Evolutionary conservation across 1,140 invertebrate species (phyloP), one percentile per base, ranked within the genome.

Genomic region (Panagrolaimus sp.): DNA sequence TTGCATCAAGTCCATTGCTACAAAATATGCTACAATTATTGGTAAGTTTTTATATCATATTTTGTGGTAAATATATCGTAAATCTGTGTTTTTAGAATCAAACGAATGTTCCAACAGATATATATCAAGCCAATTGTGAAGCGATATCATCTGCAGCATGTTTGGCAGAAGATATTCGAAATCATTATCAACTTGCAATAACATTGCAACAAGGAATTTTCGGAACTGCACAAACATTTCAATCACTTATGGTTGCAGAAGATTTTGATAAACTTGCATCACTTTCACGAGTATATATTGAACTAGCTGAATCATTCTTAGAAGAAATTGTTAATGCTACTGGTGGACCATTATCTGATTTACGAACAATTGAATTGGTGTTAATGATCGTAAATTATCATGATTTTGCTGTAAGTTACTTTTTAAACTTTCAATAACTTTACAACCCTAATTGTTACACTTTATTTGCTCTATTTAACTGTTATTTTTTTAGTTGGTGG

Each of bases 361-460:
- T 96, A 44, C 90, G 91, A 83, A 88, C 91, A 13, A 85, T 98
- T 65, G 92, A 98, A 82, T 85, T 95, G 76, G 88, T 96, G 42
- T 85, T 98, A 11, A 88, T 90, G 9, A 96, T 94, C 86, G 91
- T 92, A 46, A 92, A 92, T 0, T 93, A 98, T 87, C 92, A 96
- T 84, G 93, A 98, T 84, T 98, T 95, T 86, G 93, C 92, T 84
- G 91, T 91, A 75, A 84, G 76, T 43, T 38, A n/a, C n/a, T n/a
- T n/a, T n/a, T n/a, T n/a, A n/a, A n/a, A n/a, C n/a, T n/a, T n/a
- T n/a, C n/a, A n/a, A n/a, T n/a, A n/a, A n/a, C n/a, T n/a, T n/a
- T n/a, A n/a, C n/a, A n/a, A n/a, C n/a, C n/a, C n/a, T n/a, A n/a
- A n/a, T n/a, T n/a, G n/a, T n/a, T n/a, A n/a, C n/a, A n/a, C n/a